Base-by-base conservation (phyloP, 2,888 invertebrate genomes). In the Agonopterix subpropinquella region DNA sequence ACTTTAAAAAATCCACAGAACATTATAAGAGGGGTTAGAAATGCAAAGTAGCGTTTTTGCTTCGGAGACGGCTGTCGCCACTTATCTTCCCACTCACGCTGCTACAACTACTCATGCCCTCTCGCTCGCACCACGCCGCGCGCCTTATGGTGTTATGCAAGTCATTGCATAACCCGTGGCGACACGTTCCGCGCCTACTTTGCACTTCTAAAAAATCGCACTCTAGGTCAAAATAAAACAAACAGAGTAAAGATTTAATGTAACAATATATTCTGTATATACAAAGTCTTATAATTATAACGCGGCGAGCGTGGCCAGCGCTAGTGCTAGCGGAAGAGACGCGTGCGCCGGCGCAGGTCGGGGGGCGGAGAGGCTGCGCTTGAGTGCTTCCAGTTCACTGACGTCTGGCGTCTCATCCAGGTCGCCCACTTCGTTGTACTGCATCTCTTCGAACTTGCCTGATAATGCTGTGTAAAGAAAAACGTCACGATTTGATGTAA, bases 191-290 rank as follows among this genome's bases (percentile, higher is more conserved):
- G n/a, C n/a, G n/a, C n/a, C n/a, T n/a, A n/a, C n/a, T n/a, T n/a
- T n/a, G n/a, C n/a, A n/a, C n/a, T n/a, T n/a, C n/a, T n/a, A n/a
- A n/a, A n/a, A n/a, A n/a, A n/a, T n/a, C n/a, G n/a, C n/a, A n/a
- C n/a, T n/a, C n/a, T n/a, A 18, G 18, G 18, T 4, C 39, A 1
- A n/a, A 73, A 61, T 65, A 42, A 74, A 71, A 73, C 61, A n/a
- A 28, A 56, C 50, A 37, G 51, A 52, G 56, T 70, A 37, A 77
- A 78, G 76, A 68, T 67, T 78, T 79, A 80, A 69, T 62, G 74
- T 85, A 85, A 84, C 83, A 85, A 85, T 81, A 77, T 82, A 83
- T 76, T 85, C 73, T 60, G 61, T 84, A 84, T 84, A 75, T 85
- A 87, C 82, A 88, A 81, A 76, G 15, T 11, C 15, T 43, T 43